Conservation (phyloP, 1,140 invertebrate genomes). For the Drosophila sechellia region DNA sequence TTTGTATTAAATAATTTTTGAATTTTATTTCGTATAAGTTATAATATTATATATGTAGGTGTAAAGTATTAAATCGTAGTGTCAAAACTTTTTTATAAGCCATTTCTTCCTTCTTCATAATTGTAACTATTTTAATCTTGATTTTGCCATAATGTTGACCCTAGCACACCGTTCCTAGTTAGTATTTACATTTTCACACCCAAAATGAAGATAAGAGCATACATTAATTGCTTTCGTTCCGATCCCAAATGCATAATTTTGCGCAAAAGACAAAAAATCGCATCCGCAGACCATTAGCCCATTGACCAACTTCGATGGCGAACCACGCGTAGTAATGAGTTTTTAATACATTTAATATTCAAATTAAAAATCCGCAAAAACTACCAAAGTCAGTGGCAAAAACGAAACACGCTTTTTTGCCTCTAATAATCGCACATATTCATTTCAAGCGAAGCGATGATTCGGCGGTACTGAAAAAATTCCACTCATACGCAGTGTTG, state of each 20-base stretch:
- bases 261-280: constrained; percentile 4
- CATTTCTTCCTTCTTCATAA: too few relatives aligned
- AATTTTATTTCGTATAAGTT: too few relatives aligned
- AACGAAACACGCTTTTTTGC: constrained; percentile 60
- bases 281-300: constrained; percentile 72
- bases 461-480: constrained; percentile 50
- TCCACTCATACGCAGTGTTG: constrained; percentile 71
- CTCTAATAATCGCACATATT: constrained; percentile 76
- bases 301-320: constrained; percentile 73
- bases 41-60: too few relatives aligned
- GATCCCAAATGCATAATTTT: constrained; percentile 38
- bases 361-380: constrained; percentile 73
- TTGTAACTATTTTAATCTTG: too few relatives aligned
- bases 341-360: constrained; percentile 82
- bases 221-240: constrained; percentile 7
- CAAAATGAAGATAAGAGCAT: not conserved
- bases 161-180: too few relatives aligned
- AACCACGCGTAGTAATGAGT: constrained; percentile 69
- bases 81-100: too few relatives aligned
- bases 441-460: constrained; percentile 59
- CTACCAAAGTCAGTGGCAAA: constrained; percentile 46
- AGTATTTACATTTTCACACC: not conserved
- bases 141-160: too few relatives aligned
- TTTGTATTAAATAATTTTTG: too few relatives aligned
- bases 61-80: too few relatives aligned